Conservation (phyloP, 1,140 invertebrate species). For the Halesus radiatus region DNA sequence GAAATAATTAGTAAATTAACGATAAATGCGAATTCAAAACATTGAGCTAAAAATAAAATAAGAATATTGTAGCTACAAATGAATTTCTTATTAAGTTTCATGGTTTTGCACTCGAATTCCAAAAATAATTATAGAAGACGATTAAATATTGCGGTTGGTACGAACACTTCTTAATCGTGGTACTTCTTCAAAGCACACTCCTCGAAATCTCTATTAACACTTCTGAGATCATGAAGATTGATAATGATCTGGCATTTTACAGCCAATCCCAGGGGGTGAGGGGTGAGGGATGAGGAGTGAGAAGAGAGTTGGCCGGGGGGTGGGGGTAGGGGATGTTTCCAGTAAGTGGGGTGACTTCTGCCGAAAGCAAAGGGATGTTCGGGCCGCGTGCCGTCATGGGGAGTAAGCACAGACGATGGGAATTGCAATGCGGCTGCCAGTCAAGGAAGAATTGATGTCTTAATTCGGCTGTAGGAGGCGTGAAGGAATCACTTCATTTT, state of each 20-base stretch:
- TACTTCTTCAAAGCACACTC: background rate
- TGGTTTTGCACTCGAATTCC: background rate
- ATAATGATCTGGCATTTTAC: constrained; percentile 31
- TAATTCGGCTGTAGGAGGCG: constrained; percentile 30
- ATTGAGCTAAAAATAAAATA: background rate
- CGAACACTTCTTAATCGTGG: background rate
- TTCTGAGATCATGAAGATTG: constrained; percentile 14
- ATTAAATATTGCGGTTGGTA: background rate
- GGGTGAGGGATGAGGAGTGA: background rate
- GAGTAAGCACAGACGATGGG: constrained; percentile 39
- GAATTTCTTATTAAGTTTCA: background rate
- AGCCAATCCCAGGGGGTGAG: constrained; percentile 5
- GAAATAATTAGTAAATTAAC: too few relatives aligned
- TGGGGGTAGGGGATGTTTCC: background rate
- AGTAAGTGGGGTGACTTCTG: constrained; percentile 11
- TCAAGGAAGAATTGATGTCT: constrained; percentile 51
- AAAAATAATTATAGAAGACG: background rate
- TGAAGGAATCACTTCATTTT: constrained; percentile 36
- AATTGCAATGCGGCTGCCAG: constrained; percentile 47
- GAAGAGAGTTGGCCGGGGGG: background rate
- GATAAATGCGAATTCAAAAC: background rate
- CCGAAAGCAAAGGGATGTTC: constrained; percentile 57
- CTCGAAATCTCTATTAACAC: constrained; percentile 3
- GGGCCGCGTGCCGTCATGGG: constrained; percentile 56
- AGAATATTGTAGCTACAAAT: too few relatives aligned